phyloP scores from a whole-genome alignment of 2,797 vertebrate genomes.

The Eleutherodactylus coqui region DNA sequence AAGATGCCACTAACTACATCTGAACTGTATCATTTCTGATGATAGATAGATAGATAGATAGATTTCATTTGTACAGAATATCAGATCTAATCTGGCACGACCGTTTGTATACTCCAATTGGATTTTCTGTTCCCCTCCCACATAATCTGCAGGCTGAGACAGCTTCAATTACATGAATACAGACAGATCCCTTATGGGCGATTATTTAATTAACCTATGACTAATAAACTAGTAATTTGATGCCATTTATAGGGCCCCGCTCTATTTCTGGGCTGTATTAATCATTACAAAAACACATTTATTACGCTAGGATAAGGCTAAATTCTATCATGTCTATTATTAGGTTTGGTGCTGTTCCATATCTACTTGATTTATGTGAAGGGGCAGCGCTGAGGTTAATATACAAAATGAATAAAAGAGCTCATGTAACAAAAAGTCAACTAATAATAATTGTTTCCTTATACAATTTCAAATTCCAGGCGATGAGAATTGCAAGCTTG shows the following conservation, averaged over 20 bases:
- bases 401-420: neutral
- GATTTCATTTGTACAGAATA: neutral
- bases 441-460: neutral
- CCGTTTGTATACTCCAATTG: neutral
- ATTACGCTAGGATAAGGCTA: neutral
- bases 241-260: neutral
- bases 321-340: constrained; percentile 16
- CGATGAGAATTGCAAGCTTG: constrained; percentile 42
- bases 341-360: neutral
- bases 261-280: constrained; percentile 4
- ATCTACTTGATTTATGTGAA: neutral
- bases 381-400: neutral
- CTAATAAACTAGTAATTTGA: constrained; percentile 15
- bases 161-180: constrained; percentile 17
- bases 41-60: neutral
- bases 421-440: neutral
- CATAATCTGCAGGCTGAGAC: neutral
- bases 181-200: neutral
- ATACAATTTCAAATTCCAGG: constrained; percentile 1
- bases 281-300: constrained; percentile 20
- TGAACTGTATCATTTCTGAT: no score
- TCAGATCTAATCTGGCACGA: neutral
- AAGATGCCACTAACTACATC: no score
- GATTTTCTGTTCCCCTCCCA: neutral
- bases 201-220: constrained; percentile 23